Conservation (phyloP, 2,797 vertebrate species). For the Kryptolebias ocellatus region DNA sequence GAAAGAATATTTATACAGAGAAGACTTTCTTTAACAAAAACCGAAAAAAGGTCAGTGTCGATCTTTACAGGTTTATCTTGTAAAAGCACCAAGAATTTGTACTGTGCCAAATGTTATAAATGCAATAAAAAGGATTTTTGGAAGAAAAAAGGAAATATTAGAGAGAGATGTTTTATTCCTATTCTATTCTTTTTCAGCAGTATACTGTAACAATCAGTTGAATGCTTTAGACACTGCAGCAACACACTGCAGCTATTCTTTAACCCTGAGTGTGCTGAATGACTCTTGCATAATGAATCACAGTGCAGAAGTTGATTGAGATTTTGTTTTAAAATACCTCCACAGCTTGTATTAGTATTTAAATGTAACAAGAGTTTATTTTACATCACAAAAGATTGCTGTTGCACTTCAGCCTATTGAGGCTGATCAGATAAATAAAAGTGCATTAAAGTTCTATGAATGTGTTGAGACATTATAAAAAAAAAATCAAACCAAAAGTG, state of each 20-base stretch:
- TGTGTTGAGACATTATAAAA: conserved; percentile 19
- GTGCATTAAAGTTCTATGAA: conserved; percentile 26
- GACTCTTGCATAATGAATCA: conserved; percentile 71
- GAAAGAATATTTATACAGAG: conserved; percentile 88
- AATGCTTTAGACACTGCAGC: conserved; percentile 88
- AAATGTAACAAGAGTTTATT: conserved; percentile 12
- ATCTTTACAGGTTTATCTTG: conserved; percentile 93
- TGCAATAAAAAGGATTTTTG: conserved; percentile 94
- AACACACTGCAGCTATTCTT: conserved; percentile 88
- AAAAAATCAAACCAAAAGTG: neutral
- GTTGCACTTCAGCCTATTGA: conserved; percentile 42
- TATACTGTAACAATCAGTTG: conserved; percentile 83
- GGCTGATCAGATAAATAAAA: conserved; percentile 30
- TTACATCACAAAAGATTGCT: conserved; percentile 7
- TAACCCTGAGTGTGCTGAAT: conserved; percentile 82
- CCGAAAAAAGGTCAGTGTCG: conserved; percentile 82
- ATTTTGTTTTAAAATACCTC: conserved; percentile 57
- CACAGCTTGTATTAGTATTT: conserved; percentile 13
- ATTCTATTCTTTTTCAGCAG: conserved; percentile 68
- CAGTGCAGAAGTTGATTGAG: conserved; percentile 76
- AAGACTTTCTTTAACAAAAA: conserved; percentile 87
- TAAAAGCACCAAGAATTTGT: conserved; percentile 92
- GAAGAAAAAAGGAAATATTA: conserved; percentile 74
- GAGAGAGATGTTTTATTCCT: conserved; percentile 65
- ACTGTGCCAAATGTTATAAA: conserved; percentile 95